phyloP scores from a whole-genome alignment of 2,888 invertebrate species.

The Eristalinus sepulchralis region DNA sequence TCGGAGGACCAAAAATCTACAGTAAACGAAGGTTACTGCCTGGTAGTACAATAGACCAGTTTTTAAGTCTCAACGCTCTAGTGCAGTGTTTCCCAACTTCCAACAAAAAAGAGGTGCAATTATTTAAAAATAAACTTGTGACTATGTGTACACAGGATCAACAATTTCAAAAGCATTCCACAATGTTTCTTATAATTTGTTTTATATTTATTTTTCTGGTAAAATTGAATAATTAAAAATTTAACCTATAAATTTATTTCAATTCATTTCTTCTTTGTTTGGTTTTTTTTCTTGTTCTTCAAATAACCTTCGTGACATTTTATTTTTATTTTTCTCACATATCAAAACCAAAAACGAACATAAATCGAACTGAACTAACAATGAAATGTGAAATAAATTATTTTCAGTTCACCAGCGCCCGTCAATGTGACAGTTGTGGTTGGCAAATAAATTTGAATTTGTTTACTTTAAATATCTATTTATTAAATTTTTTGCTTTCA shows the following conservation, averaged over 20 bases:
- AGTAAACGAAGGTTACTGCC: too few relatives aligned
- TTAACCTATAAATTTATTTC: constrained; percentile 39
- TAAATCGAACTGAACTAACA: constrained; percentile 12
- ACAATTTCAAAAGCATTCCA: not conserved
- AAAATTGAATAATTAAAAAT: constrained; percentile 51
- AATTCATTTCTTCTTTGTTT: not conserved
- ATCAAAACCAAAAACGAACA: not conserved
- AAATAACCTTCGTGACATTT: not conserved
- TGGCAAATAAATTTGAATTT: constrained; percentile 9
- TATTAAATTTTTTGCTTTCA: constrained; percentile 30
- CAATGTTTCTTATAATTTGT: not conserved
- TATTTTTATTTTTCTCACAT: not conserved
- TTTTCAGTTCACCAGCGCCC: constrained; percentile 33
- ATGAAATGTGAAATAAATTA: constrained; percentile 7
- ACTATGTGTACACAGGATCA: too few relatives aligned
- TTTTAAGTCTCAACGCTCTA: too few relatives aligned
- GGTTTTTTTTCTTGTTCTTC: not conserved
- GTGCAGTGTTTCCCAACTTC: too few relatives aligned
- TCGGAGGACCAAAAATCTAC: too few relatives aligned
- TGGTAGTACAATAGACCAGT: too few relatives aligned
- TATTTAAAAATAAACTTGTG: too few relatives aligned
- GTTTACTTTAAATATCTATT: constrained; percentile 31
- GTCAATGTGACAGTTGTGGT: constrained; percentile 43
- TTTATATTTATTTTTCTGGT: constrained; percentile 40
- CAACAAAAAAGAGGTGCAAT: too few relatives aligned